phyloP scores from a whole-genome alignment of 2,888 invertebrate species.

The Spisula subtruncata region DNA sequence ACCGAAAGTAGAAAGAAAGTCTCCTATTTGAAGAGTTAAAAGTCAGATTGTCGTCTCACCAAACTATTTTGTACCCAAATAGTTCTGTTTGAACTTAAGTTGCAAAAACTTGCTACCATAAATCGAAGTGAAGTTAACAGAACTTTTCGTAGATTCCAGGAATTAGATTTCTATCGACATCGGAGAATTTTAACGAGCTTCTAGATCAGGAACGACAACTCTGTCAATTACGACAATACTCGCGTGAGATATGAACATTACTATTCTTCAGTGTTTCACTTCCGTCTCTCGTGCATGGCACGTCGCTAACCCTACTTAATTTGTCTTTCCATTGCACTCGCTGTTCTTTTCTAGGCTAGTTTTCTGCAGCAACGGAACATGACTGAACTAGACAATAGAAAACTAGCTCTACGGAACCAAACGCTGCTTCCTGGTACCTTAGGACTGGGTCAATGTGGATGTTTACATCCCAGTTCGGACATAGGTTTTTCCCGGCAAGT shows the following conservation, averaged over 20 bases:
- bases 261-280: neutral
- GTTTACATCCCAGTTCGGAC: neutral
- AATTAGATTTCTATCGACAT: neutral
- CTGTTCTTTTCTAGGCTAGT: conserved; percentile 45
- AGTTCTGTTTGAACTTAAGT: neutral
- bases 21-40: conserved; percentile 10
- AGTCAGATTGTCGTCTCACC: neutral
- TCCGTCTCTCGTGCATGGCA: conserved; percentile 39
- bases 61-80: neutral
- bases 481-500: neutral
- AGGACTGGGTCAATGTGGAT: neutral
- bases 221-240: neutral
- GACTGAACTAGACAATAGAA: neutral
- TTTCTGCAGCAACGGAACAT: conserved; percentile 42
- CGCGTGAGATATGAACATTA: neutral
- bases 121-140: no score
- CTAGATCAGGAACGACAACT: neutral
- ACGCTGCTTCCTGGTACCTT: neutral
- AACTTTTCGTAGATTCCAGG: no score
- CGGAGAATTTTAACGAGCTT: neutral
- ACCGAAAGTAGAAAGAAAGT: neutral
- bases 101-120: neutral
- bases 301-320: conserved; percentile 39
- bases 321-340: conserved; percentile 39
- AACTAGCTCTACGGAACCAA: neutral